Evolutionary conservation across 2,113 vertebrate genomes (phyloP).

Genomic region (Neomonachus schauinslandi): DNA sequence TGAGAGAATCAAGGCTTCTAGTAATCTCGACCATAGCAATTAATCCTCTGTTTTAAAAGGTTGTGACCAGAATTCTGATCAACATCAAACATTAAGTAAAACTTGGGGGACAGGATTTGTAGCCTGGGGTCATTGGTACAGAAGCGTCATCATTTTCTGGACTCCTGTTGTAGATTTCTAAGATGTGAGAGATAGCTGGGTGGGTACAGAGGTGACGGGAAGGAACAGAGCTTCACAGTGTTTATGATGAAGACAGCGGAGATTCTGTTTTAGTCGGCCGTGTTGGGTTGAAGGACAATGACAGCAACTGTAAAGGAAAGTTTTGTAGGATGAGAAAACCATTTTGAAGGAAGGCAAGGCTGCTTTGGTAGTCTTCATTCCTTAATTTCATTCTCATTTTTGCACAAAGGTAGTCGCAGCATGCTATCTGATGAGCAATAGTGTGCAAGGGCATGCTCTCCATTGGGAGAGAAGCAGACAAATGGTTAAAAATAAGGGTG

Average conservation of each 20-base stretch:
- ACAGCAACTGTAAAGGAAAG: background rate
- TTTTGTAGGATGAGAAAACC: background rate
- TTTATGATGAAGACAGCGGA: background rate
- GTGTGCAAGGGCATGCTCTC: background rate
- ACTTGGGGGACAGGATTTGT: background rate
- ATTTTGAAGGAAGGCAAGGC: background rate
- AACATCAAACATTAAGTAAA: conserved; percentile 14
- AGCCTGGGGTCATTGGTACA: background rate
- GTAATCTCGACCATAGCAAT: background rate
- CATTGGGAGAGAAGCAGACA: background rate
- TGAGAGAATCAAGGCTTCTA: background rate
- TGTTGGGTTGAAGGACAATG: background rate
- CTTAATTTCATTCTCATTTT: conserved; percentile 4
- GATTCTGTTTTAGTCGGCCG: background rate
- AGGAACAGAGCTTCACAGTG: background rate
- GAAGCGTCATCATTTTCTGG: background rate
- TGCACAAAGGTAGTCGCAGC: background rate
- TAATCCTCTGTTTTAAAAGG: conserved; percentile 14
- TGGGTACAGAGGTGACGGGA: background rate
- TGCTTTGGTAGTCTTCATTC: background rate
- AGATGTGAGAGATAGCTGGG: background rate
- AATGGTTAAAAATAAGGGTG: background rate
- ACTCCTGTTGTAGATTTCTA: background rate
- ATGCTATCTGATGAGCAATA: background rate
- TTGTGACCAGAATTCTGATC: conserved; percentile 11